phyloP scores from a whole-genome alignment of 23 tunicate genomes.

The Ascidia mentula region DNA sequence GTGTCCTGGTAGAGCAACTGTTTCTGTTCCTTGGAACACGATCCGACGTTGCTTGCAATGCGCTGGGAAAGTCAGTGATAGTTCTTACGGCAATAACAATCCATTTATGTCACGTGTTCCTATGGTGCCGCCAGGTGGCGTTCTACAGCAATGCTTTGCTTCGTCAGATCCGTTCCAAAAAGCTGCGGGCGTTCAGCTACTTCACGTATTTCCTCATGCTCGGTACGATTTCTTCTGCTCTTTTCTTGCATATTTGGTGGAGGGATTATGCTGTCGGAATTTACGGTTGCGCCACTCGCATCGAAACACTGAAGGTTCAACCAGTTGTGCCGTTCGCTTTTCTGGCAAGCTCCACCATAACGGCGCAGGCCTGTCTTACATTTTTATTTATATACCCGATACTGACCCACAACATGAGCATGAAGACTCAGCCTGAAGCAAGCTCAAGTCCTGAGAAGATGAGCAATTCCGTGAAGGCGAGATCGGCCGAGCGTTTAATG shows the following conservation, averaged over 20 bases:
- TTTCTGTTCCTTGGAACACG: slow-evolving; percentile 21
- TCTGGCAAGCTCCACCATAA: slow-evolving; percentile 46
- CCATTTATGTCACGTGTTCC: slow-evolving; percentile 66
- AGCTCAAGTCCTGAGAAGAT: background rate
- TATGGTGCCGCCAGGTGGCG: slow-evolving; percentile 69
- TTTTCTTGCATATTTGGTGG: slow-evolving; percentile 62
- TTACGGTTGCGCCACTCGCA: slow-evolving; percentile 27
- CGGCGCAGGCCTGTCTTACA: slow-evolving; percentile 53
- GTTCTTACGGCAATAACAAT: slow-evolving; percentile 43
- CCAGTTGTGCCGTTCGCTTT: slow-evolving; percentile 45
- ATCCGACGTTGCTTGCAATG: slow-evolving; percentile 52
- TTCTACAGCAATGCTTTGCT: slow-evolving; percentile 61
- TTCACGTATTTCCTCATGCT: slow-evolving; percentile 54
- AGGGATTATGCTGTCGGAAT: slow-evolving; percentile 36
- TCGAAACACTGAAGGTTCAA: slow-evolving; percentile 3
- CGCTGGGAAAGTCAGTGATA: slow-evolving; percentile 43
- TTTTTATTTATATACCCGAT: slow-evolving; percentile 67
- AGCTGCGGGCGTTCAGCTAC: slow-evolving; percentile 38
- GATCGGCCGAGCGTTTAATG: slow-evolving; percentile 34
- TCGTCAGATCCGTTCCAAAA: slow-evolving; percentile 36
- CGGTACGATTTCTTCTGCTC: slow-evolving; percentile 17
- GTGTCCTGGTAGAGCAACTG: slow-evolving; percentile 34
- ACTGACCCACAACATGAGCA: slow-evolving; percentile 32
- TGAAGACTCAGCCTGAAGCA: slow-evolving; percentile 6
- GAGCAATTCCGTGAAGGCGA: background rate